Evolutionary conservation across 2,113 vertebrate genomes (phyloP).

Genomic region (Camelus bactrianus): DNA sequence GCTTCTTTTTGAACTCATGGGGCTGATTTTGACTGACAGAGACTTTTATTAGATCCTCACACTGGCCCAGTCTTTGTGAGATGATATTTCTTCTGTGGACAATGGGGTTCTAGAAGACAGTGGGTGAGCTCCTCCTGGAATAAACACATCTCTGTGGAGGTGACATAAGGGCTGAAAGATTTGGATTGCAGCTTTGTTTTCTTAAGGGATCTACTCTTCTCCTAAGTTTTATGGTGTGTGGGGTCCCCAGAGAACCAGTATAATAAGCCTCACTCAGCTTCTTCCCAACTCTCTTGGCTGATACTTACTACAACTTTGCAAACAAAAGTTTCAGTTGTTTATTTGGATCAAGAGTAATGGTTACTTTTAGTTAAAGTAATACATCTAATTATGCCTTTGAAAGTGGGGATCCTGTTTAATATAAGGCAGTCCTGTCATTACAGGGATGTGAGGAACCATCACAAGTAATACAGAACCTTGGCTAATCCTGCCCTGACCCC

Average conservation of each 20-base stretch:
- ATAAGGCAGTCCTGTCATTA: neutral
- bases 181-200: constrained; percentile 59
- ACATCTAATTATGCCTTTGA: neutral
- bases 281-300: constrained; percentile 60
- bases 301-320: constrained; percentile 46
- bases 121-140: neutral
- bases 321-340: constrained; percentile 64
- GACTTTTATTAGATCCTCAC: neutral
- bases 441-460: neutral
- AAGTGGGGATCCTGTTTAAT: neutral
- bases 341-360: constrained; percentile 45
- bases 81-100: neutral
- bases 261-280: constrained; percentile 54
- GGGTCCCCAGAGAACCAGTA: constrained; percentile 31
- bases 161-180: constrained; percentile 18
- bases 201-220: constrained; percentile 64
- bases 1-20: neutral
- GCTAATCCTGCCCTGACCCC: neutral
- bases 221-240: constrained; percentile 22
- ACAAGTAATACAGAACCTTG: neutral
- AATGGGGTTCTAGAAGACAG: neutral
- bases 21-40: neutral
- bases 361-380: constrained; percentile 46
- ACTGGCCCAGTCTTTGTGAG: neutral
- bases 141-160: constrained; percentile 29